Base-by-base conservation (phyloP, 2,888 invertebrate genomes). In the Aleiodes leptofemur region DNA sequence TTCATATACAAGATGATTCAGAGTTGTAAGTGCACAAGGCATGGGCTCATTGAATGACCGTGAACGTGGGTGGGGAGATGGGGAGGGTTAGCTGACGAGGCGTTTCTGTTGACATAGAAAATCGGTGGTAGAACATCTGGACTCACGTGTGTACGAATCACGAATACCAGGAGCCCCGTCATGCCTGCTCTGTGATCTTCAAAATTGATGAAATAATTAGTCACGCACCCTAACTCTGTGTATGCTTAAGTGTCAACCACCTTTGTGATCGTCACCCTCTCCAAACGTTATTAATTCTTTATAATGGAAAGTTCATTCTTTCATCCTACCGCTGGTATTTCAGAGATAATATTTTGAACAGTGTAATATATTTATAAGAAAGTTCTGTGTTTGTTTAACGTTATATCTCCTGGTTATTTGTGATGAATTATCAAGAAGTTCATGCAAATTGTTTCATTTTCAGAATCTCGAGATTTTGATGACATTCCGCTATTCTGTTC, bases 61-160 rank as follows among this genome's bases (percentile, higher is more conserved):
- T n/a, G 59, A 64, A 23, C n/a, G 64, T 43, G 38, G 43, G 23
- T 43, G 31, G n/a, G 8, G 14, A 16, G 55, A 50, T 31, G 14
- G 29, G 50, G 43, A 4, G 11, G 31, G 48, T 31, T 55, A 57
- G 55, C 71, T 75, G 74, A 75, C 68, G 50, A 75, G 64, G 74
- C 74, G 57, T 71, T 71, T 75, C 50, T 75, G 71, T 71, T 75
- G 70, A 75, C 74, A 71, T 43, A 48, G n/a, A 48, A 56, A 43
- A 29, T 71, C 56, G 66, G 71, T 71, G 71, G 74, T 64, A 66
- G 71, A 75, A 75, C 74, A 75, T 75, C 74, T 75, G 74, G 74
- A 68, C 66, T 71, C 74, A 75, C 74, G 74, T 75, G 74, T 74
- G 51, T 50, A 75, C 74, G 57, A 71, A 75, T 71, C 74, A 56